Base-by-base conservation (phyloP, 2,113 vertebrate species). In the Myiagra hebetior region DNA sequence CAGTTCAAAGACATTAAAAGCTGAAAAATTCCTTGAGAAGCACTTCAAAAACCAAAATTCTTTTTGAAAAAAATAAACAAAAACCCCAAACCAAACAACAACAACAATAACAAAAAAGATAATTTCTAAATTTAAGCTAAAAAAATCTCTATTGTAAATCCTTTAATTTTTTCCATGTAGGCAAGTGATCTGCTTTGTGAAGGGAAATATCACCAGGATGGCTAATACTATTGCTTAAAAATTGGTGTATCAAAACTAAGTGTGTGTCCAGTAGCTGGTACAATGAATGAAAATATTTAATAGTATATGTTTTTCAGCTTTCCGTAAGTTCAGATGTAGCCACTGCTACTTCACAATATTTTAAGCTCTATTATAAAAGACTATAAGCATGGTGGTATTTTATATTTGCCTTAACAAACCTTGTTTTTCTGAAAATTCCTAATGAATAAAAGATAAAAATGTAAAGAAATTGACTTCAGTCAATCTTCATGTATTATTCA, bases 401-500 rank as follows among this genome's bases (percentile, higher is more conserved):
- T 74, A 75, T 85, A 96, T 97, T 76, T 90, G 14, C 11, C 33
- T 85, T 78, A 59, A 23, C 18, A 72, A 81, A 49, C 7, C 56
- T 56, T 63, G n/a, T 39, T 91, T 97, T 95, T 91, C 37, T 81
- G 75, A 95, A 95, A 52, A 87, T 88, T 90, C 28, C 82, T 93
- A 97, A 96, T 95, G 90, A 96, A 96, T 97, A 97, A 97, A 97
- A 97, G 63, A 97, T 96, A 96, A 95, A 97, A 97, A 96, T 94
- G 68, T 93, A 93, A 96, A 97, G 95, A 97, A 87, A 97, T 95
- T 95, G 14, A 95, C 87, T 97, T 96, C 79, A 97, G 91, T 97
- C 95, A 96, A 96, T 97, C 86, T 96, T 97, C 94, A 98, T 97
- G 96, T 91, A 98, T 98, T 97, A 98, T 97, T 98, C 96, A 98